phyloP scores from a whole-genome alignment of 2,113 vertebrate genomes.

The Oreotrochilus melanogaster region DNA sequence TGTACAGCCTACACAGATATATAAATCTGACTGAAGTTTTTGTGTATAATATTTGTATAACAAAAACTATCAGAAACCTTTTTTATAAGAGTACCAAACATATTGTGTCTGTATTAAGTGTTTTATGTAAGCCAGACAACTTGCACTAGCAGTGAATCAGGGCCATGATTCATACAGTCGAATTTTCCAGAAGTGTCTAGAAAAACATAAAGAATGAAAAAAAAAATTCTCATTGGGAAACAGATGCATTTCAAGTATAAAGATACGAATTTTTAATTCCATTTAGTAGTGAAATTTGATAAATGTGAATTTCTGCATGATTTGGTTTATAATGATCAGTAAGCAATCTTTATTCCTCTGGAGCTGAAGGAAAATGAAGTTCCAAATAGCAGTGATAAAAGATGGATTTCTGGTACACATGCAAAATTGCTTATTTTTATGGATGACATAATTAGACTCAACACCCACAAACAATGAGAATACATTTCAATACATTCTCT shows the following conservation, averaged over 20 bases:
- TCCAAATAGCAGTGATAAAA: conserved; percentile 66
- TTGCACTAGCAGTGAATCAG: background rate
- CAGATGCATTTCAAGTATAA: background rate
- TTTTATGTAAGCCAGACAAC: background rate
- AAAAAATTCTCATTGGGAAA: background rate
- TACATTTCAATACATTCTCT: conserved; percentile 71
- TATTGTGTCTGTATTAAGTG: background rate
- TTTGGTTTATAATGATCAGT: conserved; percentile 65
- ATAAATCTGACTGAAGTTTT: background rate
- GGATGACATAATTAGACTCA: conserved; percentile 74
- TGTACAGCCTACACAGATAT: background rate
- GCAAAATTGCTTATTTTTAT: conserved; percentile 79
- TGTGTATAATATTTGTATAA: background rate
- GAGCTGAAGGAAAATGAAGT: conserved; percentile 71
- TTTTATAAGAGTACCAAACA: background rate
- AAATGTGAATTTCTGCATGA: conserved; percentile 63
- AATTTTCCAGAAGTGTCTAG: background rate
- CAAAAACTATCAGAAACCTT: background rate
- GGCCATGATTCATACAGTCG: background rate
- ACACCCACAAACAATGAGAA: conserved; percentile 70
- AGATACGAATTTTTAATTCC: conserved; percentile 18
- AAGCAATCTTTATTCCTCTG: conserved; percentile 61
- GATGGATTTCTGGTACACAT: conserved; percentile 71
- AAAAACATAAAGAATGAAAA: background rate
- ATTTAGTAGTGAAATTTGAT: conserved; percentile 55